phyloP scores from a whole-genome alignment of 2,888 invertebrate genomes.

The Orthonevra nobilis region DNA sequence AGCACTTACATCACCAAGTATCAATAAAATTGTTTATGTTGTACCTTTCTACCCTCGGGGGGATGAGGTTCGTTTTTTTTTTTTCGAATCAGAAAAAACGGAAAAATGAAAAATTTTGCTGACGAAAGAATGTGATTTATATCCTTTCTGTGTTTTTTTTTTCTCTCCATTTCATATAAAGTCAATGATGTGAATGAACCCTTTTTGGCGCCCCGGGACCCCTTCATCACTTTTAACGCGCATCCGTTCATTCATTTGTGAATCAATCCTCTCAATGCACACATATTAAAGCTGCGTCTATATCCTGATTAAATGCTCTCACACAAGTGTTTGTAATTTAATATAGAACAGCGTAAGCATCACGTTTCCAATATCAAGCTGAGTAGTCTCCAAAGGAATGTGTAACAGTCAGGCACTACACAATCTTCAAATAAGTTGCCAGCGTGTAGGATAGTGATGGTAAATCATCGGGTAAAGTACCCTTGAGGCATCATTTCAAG shows the following conservation, averaged over 20 bases:
- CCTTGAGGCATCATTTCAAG: slow-evolving; percentile 52
- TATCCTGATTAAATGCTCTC: slow-evolving; percentile 36
- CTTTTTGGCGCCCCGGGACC: slow-evolving; percentile 55
- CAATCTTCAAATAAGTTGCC: slow-evolving; percentile 14
- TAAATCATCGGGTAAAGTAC: slow-evolving; percentile 35
- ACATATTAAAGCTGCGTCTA: no score
- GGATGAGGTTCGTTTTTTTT: slow-evolving; percentile 8
- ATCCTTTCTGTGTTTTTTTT: no score
- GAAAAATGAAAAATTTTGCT: slow-evolving; percentile 31
- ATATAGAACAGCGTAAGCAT: slow-evolving; percentile 33
- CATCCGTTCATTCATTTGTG: slow-evolving; percentile 20
- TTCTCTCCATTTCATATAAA: slow-evolving; percentile 13
- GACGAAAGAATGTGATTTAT: slow-evolving; percentile 60
- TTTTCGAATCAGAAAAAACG: slow-evolving; percentile 4
- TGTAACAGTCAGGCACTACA: not conserved
- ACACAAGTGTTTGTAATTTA: slow-evolving; percentile 17
- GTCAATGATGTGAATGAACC: slow-evolving; percentile 50
- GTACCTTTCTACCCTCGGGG: slow-evolving; percentile 27
- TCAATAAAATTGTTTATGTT: slow-evolving; percentile 66
- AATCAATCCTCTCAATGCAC: slow-evolving; percentile 37
- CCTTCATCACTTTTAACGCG: slow-evolving; percentile 38
- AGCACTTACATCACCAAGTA: slow-evolving; percentile 33
- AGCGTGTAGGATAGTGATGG: slow-evolving; percentile 1
- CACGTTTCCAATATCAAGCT: slow-evolving; percentile 46
- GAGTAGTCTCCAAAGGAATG: slow-evolving; percentile 1